Evolutionary conservation across 2,888 invertebrate genomes (phyloP).

Genomic region (Andricus curvator): DNA sequence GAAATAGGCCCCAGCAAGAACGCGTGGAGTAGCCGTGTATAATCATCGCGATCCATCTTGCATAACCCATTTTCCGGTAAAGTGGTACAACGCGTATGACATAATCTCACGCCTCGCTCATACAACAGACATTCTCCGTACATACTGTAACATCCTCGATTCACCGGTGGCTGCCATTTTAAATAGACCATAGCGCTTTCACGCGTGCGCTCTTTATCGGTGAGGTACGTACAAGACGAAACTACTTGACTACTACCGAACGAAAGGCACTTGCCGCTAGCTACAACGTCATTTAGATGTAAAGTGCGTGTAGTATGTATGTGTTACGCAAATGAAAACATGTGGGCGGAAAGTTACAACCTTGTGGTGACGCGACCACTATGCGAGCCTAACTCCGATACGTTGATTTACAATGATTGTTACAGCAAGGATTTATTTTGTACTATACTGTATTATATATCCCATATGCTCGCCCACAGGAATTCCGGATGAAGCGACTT

Average conservation of each 20-base stretch:
- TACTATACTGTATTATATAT: slow-evolving; percentile 2
- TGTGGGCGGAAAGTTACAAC: slow-evolving; percentile 35
- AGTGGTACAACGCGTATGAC: slow-evolving; percentile 65
- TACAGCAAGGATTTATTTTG: slow-evolving; percentile 16
- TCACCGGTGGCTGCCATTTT: slow-evolving; percentile 26
- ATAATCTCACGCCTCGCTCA: slow-evolving; percentile 59
- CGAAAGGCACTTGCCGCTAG: slow-evolving; percentile 9
- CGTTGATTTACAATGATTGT: slow-evolving; percentile 27
- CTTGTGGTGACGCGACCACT: slow-evolving; percentile 37
- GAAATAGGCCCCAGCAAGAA: not conserved
- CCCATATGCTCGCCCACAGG: slow-evolving; percentile 1
- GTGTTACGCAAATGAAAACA: slow-evolving; percentile 35
- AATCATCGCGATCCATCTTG: slow-evolving; percentile 69
- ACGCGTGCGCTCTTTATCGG: slow-evolving; percentile 30
- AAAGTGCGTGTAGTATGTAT: not conserved
- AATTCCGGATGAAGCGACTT: slow-evolving; percentile 1
- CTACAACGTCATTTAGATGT: slow-evolving; percentile 15
- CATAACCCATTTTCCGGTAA: slow-evolving; percentile 72
- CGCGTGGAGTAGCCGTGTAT: slow-evolving; percentile 47
- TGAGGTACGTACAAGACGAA: not conserved
- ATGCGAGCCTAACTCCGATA: slow-evolving; percentile 10
- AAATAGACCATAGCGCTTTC: slow-evolving; percentile 29
- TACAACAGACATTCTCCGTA: slow-evolving; percentile 20
- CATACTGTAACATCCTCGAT: slow-evolving; percentile 18
- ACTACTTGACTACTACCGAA: not conserved